A percentile compares a stretch with the other conserved stretches of the same genome.
phyloP scores from a whole-genome alignment of 2,888 invertebrate genomes.

The Spisula subtruncata region DNA sequence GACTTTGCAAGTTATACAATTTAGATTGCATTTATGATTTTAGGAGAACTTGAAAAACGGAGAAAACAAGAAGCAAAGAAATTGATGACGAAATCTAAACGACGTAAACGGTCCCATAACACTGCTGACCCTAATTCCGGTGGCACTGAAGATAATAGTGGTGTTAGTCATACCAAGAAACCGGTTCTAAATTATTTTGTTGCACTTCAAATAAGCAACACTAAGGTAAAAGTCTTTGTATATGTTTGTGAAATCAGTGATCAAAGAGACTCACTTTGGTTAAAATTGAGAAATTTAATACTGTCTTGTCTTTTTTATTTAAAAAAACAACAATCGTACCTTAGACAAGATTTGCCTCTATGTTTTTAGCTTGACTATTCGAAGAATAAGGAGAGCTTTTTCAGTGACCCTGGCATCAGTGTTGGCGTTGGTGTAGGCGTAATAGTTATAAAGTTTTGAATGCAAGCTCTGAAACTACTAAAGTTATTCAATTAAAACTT shows the following conservation, averaged over 20 bases:
- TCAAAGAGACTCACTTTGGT: neutral
- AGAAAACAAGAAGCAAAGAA: conserved; percentile 47
- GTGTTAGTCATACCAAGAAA: conserved; percentile 29
- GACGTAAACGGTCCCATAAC: conserved; percentile 16
- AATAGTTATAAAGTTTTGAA: no score
- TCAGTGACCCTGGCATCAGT: no score
- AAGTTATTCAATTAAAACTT: no score
- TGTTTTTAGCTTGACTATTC: no score
- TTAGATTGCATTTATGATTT: neutral
- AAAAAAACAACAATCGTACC: neutral
- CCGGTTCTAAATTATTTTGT: conserved; percentile 67
- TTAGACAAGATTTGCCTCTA: no score
- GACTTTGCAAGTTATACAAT: neutral
- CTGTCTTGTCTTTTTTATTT: neutral
- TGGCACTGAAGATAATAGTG: neutral
- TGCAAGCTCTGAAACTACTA: no score
- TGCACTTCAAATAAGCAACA: conserved; percentile 65
- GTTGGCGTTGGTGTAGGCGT: no score
- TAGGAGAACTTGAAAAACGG: conserved; percentile 61
- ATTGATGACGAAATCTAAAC: conserved; percentile 41
- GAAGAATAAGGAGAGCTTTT: no score
- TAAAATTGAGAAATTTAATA: neutral
- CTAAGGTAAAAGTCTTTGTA: conserved; percentile 48
- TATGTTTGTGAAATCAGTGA: neutral
- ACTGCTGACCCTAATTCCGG: neutral